phyloP scores from a whole-genome alignment of 2,113 vertebrate genomes.

The Spea bombifrons region DNA sequence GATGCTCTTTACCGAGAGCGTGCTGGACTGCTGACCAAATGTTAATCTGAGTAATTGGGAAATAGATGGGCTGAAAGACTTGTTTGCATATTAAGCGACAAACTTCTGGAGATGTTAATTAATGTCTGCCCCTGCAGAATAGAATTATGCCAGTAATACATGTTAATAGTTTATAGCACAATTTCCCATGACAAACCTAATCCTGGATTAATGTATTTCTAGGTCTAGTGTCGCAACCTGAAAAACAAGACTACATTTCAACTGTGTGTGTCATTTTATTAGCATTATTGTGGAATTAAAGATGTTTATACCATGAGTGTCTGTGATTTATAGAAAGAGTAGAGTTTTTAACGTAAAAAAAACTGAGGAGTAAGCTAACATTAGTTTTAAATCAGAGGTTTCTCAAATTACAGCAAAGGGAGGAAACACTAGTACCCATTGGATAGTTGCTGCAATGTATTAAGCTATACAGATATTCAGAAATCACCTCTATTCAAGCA shows the following conservation, averaged over 20 bases:
- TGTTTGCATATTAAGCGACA: neutral
- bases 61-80: neutral
- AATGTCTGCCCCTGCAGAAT: neutral
- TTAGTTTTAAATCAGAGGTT: too few relatives aligned
- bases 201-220: neutral
- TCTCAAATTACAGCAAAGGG: too few relatives aligned
- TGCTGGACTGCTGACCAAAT: neutral
- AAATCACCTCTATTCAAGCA: too few relatives aligned
- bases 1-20: too few relatives aligned
- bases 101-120: neutral
- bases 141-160: neutral
- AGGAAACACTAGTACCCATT: too few relatives aligned
- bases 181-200: neutral
- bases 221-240: neutral
- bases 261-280: neutral
- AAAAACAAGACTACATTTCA: neutral
- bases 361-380: too few relatives aligned
- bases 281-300: neutral
- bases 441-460: too few relatives aligned
- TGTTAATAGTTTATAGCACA: neutral
- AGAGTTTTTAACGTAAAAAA: neutral
- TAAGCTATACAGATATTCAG: too few relatives aligned
- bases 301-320: neutral
- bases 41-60: neutral
- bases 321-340: neutral